These are phyloP conservation scores for Ophion ellenae DNA, from an alignment of 2,888 invertebrate species.

Conservation along the genomic window DNA sequence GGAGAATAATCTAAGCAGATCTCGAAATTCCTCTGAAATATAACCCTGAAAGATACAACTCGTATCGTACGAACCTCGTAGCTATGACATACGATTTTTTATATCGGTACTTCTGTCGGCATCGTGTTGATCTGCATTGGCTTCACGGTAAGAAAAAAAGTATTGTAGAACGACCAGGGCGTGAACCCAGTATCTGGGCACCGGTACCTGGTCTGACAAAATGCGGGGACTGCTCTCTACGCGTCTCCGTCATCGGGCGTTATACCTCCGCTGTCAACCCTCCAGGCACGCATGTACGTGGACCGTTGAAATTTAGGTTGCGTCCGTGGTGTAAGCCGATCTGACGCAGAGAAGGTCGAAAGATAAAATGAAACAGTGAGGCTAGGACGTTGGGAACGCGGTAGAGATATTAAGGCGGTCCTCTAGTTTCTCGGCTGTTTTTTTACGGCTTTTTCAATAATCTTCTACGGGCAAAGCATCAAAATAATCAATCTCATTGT, in stretches of 20 bases:
- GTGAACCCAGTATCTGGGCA: not conserved
- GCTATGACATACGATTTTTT: not conserved
- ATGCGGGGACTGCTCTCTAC: not conserved
- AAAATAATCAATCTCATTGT: no score
- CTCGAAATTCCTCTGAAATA: not conserved
- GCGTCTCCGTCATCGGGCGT: not conserved
- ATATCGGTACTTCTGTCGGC: not conserved
- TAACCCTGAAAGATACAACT: not conserved
- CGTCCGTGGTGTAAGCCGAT: slow-evolving; percentile 35
- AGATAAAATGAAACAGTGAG: slow-evolving; percentile 23
- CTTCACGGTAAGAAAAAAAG: not conserved
- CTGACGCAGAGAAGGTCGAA: slow-evolving; percentile 1
- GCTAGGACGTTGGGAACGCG: not conserved
- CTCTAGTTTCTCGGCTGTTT: no score
- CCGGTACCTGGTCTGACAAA: not conserved
- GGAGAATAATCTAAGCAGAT: not conserved
- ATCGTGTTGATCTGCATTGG: not conserved
- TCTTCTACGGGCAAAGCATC: no score
- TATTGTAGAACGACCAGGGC: not conserved
- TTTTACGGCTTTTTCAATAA: no score
- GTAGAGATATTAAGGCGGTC: slow-evolving; percentile 14
- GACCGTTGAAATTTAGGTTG: not conserved
- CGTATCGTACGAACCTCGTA: not conserved
- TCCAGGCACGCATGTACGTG: not conserved
- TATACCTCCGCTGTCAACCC: not conserved